Evolutionary conservation across 1,140 invertebrate species (phyloP).

Genomic region (Stegodyphus dumicola): DNA sequence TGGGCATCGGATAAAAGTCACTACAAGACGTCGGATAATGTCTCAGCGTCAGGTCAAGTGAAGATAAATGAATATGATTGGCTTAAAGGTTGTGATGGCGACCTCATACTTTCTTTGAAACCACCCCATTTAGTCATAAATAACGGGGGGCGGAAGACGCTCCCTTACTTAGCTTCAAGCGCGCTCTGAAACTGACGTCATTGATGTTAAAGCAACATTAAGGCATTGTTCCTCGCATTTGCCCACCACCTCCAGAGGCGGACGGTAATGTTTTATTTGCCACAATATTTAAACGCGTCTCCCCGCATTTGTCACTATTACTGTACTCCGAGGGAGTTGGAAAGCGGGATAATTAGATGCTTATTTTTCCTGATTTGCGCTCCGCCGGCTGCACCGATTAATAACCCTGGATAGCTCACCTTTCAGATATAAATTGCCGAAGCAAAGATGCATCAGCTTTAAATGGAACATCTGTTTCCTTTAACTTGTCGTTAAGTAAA

Average conservation of each 20-base stretch:
- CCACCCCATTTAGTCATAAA: constrained; percentile 57
- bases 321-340: background rate
- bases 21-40: constrained; percentile 35
- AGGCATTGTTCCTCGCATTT: constrained; percentile 48
- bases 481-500: constrained; percentile 57
- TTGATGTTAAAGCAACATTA: constrained; percentile 47
- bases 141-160: constrained; percentile 11
- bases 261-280: constrained; percentile 50
- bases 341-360: constrained; percentile 51
- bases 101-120: constrained; percentile 57
- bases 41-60: constrained; percentile 57
- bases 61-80: constrained; percentile 61
- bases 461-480: constrained; percentile 60
- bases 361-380: constrained; percentile 59
- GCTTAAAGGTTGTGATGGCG: constrained; percentile 43
- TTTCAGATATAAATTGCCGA: constrained; percentile 54
- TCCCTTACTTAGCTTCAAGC: constrained; percentile 11
- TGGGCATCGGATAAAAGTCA: constrained; percentile 32
- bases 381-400: constrained; percentile 25
- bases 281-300: constrained; percentile 55
- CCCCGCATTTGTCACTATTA: constrained; percentile 54
- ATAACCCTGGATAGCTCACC: constrained; percentile 38
- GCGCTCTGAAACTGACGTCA: constrained; percentile 35
- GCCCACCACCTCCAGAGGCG: constrained; percentile 16
- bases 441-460: constrained; percentile 49